phyloP scores from a whole-genome alignment of 2,797 vertebrate species.

The Otus scops region DNA sequence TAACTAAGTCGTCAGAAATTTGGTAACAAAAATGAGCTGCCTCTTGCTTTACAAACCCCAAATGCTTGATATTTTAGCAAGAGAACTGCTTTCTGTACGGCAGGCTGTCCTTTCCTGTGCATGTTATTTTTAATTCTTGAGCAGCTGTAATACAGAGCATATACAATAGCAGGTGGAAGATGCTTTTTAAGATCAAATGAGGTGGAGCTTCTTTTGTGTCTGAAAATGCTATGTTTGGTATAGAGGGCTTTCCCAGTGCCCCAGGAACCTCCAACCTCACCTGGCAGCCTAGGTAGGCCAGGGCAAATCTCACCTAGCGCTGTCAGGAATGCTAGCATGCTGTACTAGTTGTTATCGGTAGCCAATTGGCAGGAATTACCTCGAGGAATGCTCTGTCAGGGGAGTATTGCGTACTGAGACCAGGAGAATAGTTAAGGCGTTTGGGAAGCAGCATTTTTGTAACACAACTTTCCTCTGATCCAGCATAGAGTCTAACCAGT shows the following conservation, averaged over 20 bases:
- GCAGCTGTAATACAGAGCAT: neutral
- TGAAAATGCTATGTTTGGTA: fast-evolving
- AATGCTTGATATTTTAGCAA: neutral
- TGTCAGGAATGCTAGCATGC: neutral
- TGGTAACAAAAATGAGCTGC: neutral
- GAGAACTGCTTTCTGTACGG: neutral
- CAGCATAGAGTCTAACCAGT: neutral
- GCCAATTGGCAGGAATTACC: neutral
- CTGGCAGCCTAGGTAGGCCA: neutral
- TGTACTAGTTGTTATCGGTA: neutral
- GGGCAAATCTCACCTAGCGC: neutral
- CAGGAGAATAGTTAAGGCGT: neutral
- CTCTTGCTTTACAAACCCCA: neutral
- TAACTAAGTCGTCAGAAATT: neutral
- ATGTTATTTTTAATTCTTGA: neutral
- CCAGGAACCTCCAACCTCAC: neutral
- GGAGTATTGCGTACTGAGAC: neutral
- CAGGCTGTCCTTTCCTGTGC: neutral
- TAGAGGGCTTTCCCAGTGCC: neutral
- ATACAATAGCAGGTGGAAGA: neutral
- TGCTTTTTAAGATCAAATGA: neutral
- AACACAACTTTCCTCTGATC: neutral
- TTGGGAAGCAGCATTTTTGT: neutral
- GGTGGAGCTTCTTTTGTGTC: neutral
- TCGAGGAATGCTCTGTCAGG: neutral